Percentiles rank a stretch among this genome's conserved stretches.
These are phyloP conservation scores for Arge pagana DNA, from an alignment of 2,888 invertebrate genomes.

Conservation along the genomic window DNA sequence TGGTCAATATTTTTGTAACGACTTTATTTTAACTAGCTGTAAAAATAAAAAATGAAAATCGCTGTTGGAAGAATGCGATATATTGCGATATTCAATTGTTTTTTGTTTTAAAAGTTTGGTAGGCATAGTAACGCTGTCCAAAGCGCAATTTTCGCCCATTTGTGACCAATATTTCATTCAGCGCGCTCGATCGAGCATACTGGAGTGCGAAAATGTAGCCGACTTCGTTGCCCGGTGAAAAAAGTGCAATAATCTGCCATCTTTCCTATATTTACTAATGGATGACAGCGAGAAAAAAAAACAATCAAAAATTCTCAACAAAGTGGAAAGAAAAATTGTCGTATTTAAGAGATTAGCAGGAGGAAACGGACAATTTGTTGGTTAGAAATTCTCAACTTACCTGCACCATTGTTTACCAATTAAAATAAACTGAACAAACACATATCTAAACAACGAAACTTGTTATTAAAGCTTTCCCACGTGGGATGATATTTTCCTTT, in stretches of 20 bases:
- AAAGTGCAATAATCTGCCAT: conserved; percentile 58
- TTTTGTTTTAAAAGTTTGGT: too few species aligned
- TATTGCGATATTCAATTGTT: too few species aligned
- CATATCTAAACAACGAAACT: conserved; percentile 57
- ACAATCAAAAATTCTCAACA: conserved; percentile 55
- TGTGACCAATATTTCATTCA: too few species aligned
- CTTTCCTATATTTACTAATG: conserved; percentile 59
- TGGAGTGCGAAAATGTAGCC: conserved; percentile 56
- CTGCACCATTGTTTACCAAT: conserved; percentile 55
- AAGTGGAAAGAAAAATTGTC: conserved; percentile 43
- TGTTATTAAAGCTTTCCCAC: conserved; percentile 57
- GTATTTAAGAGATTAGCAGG: conserved; percentile 26
- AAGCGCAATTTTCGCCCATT: too few species aligned
- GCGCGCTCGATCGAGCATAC: too few species aligned
- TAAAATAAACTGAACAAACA: conserved; percentile 55
- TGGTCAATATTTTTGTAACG: too few species aligned
- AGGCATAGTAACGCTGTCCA: too few species aligned
- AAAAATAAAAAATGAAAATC: too few species aligned
- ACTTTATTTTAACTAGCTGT: too few species aligned
- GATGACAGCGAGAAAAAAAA: conserved; percentile 56
- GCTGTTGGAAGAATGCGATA: too few species aligned
- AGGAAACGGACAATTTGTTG: conserved; percentile 31
- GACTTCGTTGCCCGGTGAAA: conserved; percentile 46
- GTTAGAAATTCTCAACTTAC: conserved; percentile 46
- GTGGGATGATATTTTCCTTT: conserved; percentile 58